A percentile compares a stretch with the other conserved stretches of the same genome.
These are phyloP conservation scores for Caenorhabditis japonica DNA, from an alignment of 2,888 invertebrate species.

Conservation along the genomic window DNA sequence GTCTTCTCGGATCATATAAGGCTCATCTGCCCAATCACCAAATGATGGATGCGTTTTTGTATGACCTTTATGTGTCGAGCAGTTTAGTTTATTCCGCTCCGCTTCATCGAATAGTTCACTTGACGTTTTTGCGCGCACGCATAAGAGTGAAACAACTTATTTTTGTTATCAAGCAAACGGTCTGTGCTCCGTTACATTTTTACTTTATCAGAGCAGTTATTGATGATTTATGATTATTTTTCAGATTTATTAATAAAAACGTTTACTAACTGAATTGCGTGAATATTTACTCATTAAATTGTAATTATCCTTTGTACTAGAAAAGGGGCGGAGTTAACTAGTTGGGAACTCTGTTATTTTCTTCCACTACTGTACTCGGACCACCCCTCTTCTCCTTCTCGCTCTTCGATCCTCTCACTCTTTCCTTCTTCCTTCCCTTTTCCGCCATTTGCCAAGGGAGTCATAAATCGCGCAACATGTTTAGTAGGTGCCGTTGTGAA, in stretches of 20 bases:
- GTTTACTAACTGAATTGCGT: neutral
- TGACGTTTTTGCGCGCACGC: neutral
- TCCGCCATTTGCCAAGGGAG: slow-evolving; percentile 43
- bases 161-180: neutral
- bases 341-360: slow-evolving; percentile 21
- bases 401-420: slow-evolving; percentile 7
- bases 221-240: slow-evolving; percentile 43
- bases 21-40: slow-evolving; percentile 52
- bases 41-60: slow-evolving; percentile 49
- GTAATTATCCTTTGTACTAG: too few species aligned
- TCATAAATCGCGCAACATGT: slow-evolving; percentile 59
- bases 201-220: slow-evolving; percentile 14
- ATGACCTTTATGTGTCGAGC: too few species aligned
- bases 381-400: slow-evolving; percentile 18
- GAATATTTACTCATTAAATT: neutral
- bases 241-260: slow-evolving; percentile 5
- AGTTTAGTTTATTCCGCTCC: too few species aligned
- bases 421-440: slow-evolving; percentile 5
- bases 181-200: neutral
- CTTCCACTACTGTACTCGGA: slow-evolving; percentile 28
- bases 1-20: slow-evolving; percentile 53
- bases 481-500: slow-evolving; percentile 58
- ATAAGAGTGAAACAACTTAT: neutral
- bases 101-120: slow-evolving; percentile 26
- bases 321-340: slow-evolving; percentile 43